Evolutionary conservation across 2,113 vertebrate genomes (phyloP).

Genomic region (Terrapene triunguis): DNA sequence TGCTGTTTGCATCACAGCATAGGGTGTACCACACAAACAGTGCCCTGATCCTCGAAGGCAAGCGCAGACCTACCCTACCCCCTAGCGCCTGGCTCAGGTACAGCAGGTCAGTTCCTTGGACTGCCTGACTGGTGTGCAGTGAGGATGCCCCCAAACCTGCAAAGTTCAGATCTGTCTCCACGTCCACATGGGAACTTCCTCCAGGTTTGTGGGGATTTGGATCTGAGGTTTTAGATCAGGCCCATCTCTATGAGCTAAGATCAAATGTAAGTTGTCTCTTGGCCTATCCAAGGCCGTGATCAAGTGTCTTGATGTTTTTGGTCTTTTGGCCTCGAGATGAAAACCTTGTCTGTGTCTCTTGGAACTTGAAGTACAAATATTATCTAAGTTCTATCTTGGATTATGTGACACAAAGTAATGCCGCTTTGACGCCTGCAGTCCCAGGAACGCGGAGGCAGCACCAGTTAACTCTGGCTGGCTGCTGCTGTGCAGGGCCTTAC

Average conservation of each 20-base stretch:
- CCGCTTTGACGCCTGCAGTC: neutral
- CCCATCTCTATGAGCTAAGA: neutral
- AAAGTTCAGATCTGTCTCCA: neutral
- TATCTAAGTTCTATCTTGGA: neutral
- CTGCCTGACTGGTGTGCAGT: neutral
- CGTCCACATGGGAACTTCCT: neutral
- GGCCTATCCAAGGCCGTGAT: too few relatives aligned
- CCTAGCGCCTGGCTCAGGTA: neutral
- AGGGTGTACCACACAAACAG: neutral
- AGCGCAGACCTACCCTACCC: accelerated
- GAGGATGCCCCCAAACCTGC: too few relatives aligned
- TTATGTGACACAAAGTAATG: neutral
- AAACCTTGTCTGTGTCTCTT: too few relatives aligned
- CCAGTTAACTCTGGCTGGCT: neutral
- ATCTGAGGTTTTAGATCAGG: accelerated
- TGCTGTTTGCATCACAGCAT: neutral
- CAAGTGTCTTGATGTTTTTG: too few relatives aligned
- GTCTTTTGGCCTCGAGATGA: too few relatives aligned
- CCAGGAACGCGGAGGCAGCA: neutral
- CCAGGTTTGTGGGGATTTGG: too few relatives aligned
- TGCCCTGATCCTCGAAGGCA: neutral
- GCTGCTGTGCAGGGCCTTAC: neutral
- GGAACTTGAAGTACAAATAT: too few relatives aligned
- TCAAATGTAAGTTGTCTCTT: too few relatives aligned
- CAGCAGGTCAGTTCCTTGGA: neutral